A percentile compares a stretch with the other conserved stretches of the same genome.
Evolutionary conservation across 92 coral and sea anemone species (phyloP).

Genomic region (Heliopora coerulea): DNA sequence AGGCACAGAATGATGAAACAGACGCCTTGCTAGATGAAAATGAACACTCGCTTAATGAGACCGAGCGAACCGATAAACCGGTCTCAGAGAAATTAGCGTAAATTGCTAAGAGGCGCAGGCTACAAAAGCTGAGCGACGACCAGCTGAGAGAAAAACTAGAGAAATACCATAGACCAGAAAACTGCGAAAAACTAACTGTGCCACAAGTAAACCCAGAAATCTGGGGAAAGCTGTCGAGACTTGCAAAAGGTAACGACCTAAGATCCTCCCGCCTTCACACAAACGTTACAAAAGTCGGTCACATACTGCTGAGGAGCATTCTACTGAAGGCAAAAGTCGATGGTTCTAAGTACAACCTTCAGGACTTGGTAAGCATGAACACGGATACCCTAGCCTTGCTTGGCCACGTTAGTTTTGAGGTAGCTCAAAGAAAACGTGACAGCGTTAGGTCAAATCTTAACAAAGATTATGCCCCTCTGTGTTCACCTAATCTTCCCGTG

Average conservation of each 20-base stretch:
- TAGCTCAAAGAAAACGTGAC: background rate
- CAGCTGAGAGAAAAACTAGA: constrained; percentile 48
- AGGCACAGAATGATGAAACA: too few species aligned
- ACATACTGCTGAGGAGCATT: too few species aligned
- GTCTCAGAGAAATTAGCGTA: constrained; percentile 38
- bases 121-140: constrained; percentile 50
- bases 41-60: constrained; percentile 46
- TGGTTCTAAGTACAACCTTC: too few species aligned
- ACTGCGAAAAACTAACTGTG: constrained; percentile 32
- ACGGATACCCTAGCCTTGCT: background rate
- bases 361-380: background rate
- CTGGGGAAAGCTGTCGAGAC: constrained; percentile 37
- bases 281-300: background rate
- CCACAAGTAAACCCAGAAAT: constrained; percentile 58
- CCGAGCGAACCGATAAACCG: constrained; percentile 41
- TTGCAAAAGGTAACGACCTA: background rate
- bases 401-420: background rate
- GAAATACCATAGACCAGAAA: constrained; percentile 40
- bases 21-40: constrained; percentile 52
- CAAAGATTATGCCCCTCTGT: background rate
- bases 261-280: background rate
- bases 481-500: too few species aligned
- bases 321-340: too few species aligned
- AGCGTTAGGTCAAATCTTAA: background rate
- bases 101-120: constrained; percentile 26